phyloP scores from a whole-genome alignment of 2,888 invertebrate genomes.

The Pseudoips prasinana region DNA sequence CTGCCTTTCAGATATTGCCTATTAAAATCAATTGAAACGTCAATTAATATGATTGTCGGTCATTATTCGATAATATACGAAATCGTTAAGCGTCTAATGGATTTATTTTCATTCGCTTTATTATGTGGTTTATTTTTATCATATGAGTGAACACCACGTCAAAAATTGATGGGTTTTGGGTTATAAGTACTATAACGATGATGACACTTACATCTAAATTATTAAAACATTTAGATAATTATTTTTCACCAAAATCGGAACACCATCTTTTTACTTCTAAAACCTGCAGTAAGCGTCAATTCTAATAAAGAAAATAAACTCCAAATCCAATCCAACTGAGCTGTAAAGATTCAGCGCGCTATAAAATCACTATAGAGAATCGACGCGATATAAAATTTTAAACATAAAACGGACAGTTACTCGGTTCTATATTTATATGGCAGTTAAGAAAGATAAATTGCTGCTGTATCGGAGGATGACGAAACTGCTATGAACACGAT shows the following conservation, averaged over 20 bases:
- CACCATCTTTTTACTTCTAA: too few relatives aligned
- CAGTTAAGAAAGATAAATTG: constrained; percentile 46
- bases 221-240: too few relatives aligned
- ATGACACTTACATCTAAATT: too few relatives aligned
- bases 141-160: too few relatives aligned
- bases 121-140: too few relatives aligned
- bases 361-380: constrained; percentile 42
- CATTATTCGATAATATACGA: constrained; percentile 29
- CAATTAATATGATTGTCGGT: constrained; percentile 31
- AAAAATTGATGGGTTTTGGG: too few relatives aligned
- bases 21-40: constrained; percentile 37
- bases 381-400: constrained; percentile 41
- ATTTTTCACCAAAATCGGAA: too few relatives aligned
- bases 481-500: constrained; percentile 42
- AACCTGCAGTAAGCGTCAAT: too few relatives aligned
- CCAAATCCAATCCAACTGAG: constrained; percentile 11
- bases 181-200: too few relatives aligned
- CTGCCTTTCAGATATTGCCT: constrained; percentile 34
- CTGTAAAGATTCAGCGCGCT: constrained; percentile 32
- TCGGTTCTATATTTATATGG: constrained; percentile 30
- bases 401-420: constrained; percentile 44
- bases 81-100: constrained; percentile 5
- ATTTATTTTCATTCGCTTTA: too few relatives aligned
- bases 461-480: constrained; percentile 41
- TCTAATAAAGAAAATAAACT: too few relatives aligned